phyloP scores from a whole-genome alignment of 2,797 vertebrate species.

The Poecile montanus region DNA sequence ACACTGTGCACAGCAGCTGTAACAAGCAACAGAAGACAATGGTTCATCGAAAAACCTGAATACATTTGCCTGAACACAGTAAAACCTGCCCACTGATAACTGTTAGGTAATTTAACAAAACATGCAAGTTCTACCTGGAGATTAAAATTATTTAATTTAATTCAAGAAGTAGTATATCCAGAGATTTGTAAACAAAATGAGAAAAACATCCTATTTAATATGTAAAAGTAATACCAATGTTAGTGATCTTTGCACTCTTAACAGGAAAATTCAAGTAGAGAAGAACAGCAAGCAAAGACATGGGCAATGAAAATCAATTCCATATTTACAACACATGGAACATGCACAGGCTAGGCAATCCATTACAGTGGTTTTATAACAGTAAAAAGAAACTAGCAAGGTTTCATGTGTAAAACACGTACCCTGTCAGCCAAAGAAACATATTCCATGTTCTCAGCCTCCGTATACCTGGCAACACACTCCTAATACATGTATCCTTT shows the following conservation, averaged over 20 bases:
- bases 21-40: background rate
- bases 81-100: background rate
- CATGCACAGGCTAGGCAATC: background rate
- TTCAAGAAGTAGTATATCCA: background rate
- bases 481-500: background rate
- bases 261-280: background rate
- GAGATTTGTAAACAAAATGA: background rate
- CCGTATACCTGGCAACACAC: background rate
- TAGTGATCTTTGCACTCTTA: background rate
- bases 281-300: background rate
- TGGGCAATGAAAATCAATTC: slow-evolving; percentile 38
- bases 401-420: background rate
- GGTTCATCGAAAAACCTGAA: background rate
- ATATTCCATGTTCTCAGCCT: background rate
- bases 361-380: background rate
- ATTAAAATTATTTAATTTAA: background rate
- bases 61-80: background rate
- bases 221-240: background rate
- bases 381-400: background rate
- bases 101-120: background rate
- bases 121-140: background rate
- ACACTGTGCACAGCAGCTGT: background rate
- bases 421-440: background rate
- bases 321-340: slow-evolving; percentile 4
- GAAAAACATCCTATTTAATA: background rate